Percentiles rank a stretch among this genome's conserved stretches.
phyloP scores from a whole-genome alignment of 2,113 vertebrate species.

The Antigone vipio region DNA sequence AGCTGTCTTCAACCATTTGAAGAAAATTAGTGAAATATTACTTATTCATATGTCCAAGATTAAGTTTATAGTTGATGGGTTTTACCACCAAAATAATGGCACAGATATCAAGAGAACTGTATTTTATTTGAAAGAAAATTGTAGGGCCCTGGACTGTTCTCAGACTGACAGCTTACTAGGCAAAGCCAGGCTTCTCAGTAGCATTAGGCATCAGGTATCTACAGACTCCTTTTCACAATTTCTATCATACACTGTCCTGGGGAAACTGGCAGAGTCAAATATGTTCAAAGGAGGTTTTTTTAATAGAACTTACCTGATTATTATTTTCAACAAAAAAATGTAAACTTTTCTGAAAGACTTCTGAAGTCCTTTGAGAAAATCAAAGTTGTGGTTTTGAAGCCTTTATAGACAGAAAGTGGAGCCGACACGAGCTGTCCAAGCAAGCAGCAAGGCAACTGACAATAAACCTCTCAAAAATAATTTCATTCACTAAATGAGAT shows the following conservation, averaged over 20 bases:
- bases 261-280: neutral
- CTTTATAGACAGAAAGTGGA: neutral
- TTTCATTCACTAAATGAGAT: conserved; percentile 46
- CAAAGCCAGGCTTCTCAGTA: neutral
- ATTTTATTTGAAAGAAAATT: neutral
- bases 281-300: neutral
- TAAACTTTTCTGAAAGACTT: neutral
- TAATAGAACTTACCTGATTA: neutral
- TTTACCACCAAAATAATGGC: neutral
- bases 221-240: neutral
- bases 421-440: neutral
- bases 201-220: neutral
- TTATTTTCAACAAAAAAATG: neutral
- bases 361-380: neutral
- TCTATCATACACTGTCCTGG: neutral
- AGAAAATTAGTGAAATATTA: neutral
- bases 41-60: neutral
- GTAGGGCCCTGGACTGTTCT: neutral
- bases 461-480: conserved; percentile 42
- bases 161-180: neutral
- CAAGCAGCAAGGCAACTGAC: neutral
- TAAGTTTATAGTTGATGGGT: neutral
- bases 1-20: neutral
- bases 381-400: neutral
- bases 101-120: neutral